phyloP scores from a whole-genome alignment of 2,113 vertebrate species.

The Rousettus leschenaultii region DNA sequence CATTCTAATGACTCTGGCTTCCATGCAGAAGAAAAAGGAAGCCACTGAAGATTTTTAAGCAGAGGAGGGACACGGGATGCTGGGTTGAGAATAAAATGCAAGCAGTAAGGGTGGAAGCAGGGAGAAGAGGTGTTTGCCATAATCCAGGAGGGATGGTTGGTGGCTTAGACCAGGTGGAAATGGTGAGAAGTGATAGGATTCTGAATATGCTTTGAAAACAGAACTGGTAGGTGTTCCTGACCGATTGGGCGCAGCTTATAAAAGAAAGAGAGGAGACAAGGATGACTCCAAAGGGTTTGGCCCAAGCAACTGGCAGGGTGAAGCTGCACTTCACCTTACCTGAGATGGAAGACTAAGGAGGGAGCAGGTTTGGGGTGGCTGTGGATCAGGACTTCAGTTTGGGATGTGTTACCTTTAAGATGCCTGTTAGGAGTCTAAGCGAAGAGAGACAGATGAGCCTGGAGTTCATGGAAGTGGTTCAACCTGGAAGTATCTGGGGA shows the following conservation, averaged over 20 bases:
- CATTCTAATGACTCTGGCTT: neutral
- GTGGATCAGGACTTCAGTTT: neutral
- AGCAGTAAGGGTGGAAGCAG: neutral
- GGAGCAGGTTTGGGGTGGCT: neutral
- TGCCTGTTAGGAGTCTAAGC: neutral
- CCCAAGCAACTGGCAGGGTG: too few species aligned
- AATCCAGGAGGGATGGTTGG: neutral
- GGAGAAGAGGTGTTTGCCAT: neutral
- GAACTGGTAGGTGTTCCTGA: neutral
- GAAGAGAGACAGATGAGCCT: neutral
- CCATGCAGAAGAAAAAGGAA: rapidly evolving
- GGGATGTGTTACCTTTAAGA: neutral
- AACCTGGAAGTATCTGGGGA: neutral
- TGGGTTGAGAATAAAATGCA: neutral
- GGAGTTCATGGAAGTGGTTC: neutral
- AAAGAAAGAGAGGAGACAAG: neutral
- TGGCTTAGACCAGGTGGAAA: neutral
- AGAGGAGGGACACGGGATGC: too few species aligned
- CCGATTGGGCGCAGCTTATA: too few species aligned
- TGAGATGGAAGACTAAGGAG: neutral
- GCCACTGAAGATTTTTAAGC: neutral
- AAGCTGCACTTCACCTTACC: neutral
- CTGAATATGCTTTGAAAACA: neutral
- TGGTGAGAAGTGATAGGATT: neutral
- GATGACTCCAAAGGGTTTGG: neutral